A percentile compares a stretch with the other conserved stretches of the same genome.
Conservation (phyloP, 1,140 invertebrate species). For the Achatina immaculata region DNA sequence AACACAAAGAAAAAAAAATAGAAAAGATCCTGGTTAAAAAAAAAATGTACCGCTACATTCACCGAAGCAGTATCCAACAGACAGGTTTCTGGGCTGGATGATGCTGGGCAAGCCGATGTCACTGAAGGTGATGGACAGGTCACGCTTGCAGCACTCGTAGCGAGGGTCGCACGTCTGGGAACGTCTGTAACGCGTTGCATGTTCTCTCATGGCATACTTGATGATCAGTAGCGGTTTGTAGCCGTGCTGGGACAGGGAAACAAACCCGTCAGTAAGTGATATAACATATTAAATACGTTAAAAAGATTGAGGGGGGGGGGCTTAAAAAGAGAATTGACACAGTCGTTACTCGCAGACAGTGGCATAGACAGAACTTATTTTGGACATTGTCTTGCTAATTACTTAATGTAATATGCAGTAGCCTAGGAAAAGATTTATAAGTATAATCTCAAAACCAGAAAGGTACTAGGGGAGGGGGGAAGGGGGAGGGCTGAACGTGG, state of each 20-base stretch:
- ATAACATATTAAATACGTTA: neutral
- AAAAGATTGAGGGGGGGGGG: neutral
- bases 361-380: neutral
- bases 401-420: neutral
- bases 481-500: too few relatives aligned
- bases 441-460: too few relatives aligned
- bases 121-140: constrained; percentile 9
- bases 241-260: neutral
- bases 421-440: too few relatives aligned
- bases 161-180: neutral
- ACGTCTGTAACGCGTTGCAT: neutral
- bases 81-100: neutral
- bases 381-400: neutral
- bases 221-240: constrained; percentile 21
- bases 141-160: constrained; percentile 20
- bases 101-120: constrained; percentile 17
- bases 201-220: neutral
- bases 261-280: neutral
- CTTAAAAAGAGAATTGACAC: neutral
- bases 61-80: constrained; percentile 23
- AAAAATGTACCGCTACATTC: constrained; percentile 15
- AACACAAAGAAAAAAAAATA: too few relatives aligned
- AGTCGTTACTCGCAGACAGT: neutral
- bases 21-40: too few relatives aligned
- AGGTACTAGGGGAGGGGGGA: too few relatives aligned